phyloP scores from a whole-genome alignment of 2,113 vertebrate species.

The Petaurus breviceps region DNA sequence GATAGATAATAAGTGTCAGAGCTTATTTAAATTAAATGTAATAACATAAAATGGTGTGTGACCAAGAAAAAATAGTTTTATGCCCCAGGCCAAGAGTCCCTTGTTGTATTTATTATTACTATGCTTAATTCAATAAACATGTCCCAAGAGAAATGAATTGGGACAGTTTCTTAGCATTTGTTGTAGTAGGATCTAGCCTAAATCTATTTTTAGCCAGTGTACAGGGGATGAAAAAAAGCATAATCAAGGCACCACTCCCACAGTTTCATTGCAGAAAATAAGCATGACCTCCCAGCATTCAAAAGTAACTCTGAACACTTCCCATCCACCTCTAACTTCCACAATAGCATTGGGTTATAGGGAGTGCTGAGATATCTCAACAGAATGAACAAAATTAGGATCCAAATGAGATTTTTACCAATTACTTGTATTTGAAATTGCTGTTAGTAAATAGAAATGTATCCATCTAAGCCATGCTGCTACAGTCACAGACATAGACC shows the following conservation, averaged over 20 bases:
- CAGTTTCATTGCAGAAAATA: background rate
- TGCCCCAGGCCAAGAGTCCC: background rate
- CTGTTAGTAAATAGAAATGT: background rate
- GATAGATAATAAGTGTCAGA: background rate
- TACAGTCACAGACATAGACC: background rate
- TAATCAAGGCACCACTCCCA: background rate
- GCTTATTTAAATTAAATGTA: background rate
- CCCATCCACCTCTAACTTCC: no score
- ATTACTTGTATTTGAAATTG: conserved; percentile 21
- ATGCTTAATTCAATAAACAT: background rate
- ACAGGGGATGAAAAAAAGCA: background rate
- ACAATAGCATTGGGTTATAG: background rate
- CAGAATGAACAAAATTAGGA: background rate
- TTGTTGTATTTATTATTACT: background rate
- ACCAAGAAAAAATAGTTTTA: background rate
- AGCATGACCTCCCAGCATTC: background rate
- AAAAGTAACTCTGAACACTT: background rate
- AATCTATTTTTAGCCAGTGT: background rate
- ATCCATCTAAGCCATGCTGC: background rate
- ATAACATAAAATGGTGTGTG: background rate
- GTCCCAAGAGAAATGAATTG: background rate
- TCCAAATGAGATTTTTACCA: conserved; percentile 47
- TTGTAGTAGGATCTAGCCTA: background rate
- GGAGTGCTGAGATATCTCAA: background rate
- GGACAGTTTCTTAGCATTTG: background rate